Conservation (phyloP, 2,113 vertebrate genomes). For the Parotia lawesii region DNA sequence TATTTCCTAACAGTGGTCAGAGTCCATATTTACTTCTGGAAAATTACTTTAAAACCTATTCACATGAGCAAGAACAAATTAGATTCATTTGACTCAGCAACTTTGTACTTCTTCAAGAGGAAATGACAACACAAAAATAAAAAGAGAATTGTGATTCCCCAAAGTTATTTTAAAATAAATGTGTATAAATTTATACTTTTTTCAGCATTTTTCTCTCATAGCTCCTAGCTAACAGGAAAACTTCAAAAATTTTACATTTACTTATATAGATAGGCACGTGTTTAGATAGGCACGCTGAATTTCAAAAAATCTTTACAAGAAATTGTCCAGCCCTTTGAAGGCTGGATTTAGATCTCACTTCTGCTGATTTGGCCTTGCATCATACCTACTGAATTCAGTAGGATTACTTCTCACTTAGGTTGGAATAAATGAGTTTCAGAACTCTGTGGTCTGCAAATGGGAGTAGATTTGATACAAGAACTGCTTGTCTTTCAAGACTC, state of each 20-base stretch:
- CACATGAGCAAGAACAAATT: background rate
- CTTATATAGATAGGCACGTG: too few relatives aligned
- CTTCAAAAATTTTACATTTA: background rate
- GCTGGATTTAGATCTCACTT: background rate
- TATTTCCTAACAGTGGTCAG: background rate
- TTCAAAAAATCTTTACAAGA: background rate
- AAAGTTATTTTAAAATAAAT: background rate
- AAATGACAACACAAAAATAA: background rate
- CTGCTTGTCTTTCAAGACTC: background rate
- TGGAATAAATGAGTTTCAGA: background rate
- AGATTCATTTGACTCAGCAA: background rate
- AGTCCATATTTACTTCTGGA: background rate
- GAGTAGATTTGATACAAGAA: background rate
- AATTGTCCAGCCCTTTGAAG: background rate
- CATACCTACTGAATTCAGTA: background rate
- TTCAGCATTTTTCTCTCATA: background rate
- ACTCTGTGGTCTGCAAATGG: background rate
- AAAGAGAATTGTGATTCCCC: background rate
- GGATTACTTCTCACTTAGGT: background rate
- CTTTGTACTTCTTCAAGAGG: background rate
- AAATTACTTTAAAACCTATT: background rate
- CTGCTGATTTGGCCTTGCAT: background rate
- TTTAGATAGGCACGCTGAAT: background rate
- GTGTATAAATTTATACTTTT: background rate
- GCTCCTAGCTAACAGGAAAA: background rate